Conservation (phyloP, 2,888 invertebrate species). For the Caenorhabditis sp. region DNA sequence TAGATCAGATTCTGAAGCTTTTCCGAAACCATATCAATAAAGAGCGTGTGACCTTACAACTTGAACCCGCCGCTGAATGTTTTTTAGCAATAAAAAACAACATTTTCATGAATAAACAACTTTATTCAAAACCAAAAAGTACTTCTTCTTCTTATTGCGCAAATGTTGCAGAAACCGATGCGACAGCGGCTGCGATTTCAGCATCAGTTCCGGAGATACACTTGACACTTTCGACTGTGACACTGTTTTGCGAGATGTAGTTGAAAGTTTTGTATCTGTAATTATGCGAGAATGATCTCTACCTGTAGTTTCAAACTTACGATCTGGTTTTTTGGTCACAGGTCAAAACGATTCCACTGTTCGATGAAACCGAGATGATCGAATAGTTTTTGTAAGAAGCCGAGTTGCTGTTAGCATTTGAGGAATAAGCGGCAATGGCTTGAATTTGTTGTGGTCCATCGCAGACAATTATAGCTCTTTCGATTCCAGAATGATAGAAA, state of each 20-base stretch:
- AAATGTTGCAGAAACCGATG: background rate
- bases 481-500: slow-evolving; percentile 21
- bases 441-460: slow-evolving; percentile 14
- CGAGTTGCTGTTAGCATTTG: background rate
- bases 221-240: slow-evolving; percentile 12
- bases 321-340: slow-evolving; percentile 13
- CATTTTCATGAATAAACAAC: background rate
- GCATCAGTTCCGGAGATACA: background rate
- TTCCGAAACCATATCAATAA: no score
- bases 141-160: background rate
- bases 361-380: slow-evolving; percentile 19
- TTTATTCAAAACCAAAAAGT: background rate
- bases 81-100: no score
- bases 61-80: no score
- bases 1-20: no score
- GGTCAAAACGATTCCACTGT: slow-evolving; percentile 12
- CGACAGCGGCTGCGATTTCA: background rate
- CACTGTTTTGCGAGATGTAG: slow-evolving; percentile 9
- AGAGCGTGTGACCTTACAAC: no score
- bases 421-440: slow-evolving; percentile 15
- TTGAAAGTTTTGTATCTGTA: slow-evolving; percentile 25
- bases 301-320: slow-evolving; percentile 5
- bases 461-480: slow-evolving; percentile 25
- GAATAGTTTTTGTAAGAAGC: slow-evolving; percentile 7
- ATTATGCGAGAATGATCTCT: background rate